Evolutionary conservation across 2,113 vertebrate genomes (phyloP), one percentile per base, ranked within the genome.

Genomic region (Ammodytes dubius): DNA sequence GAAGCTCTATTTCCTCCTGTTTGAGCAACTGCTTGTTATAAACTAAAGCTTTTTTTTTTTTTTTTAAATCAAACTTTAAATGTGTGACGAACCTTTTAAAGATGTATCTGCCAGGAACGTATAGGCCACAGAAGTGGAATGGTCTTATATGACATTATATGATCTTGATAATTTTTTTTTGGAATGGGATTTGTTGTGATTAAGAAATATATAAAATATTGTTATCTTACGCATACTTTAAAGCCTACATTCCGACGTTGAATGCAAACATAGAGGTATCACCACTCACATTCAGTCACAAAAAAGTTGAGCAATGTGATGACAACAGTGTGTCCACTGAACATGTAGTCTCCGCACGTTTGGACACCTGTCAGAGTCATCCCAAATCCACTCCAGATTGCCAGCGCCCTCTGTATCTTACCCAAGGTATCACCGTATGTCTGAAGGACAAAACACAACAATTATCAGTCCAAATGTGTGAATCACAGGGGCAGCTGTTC

Each of bases 271-370:
- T 27, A 27, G 53, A 81, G 13, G 2, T 9, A 45, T 37, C 13
- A 17, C 47, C 12, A 86, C 95, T 94, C 74, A 95, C 95, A 95
- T 86, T 95, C 94, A 14, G 93, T 94, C 40, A 95, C 91, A 94
- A 99, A 99, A 93, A 99, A 99, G 95, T 99, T 99, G 85, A 99
- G 96, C 96, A 99, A 94, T 14, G 98, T 99, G 77, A 99, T 95
- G 83, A 99, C 97, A 0, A 99, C 98, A 0, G 98, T 99, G 93
- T 99, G 98, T 54, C 98, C 98, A 69, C 98, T 99, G 95, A 99
- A 99, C 98, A 99, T 99, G 84, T 99, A 99, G 93, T 99, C 98
- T 70, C 98, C 98, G 90, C 98, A 99, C 0, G 98, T 99, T 71
- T 99, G 97, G 43, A 99, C 98, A 6, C 98, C 98, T 7, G 97